Percentiles rank a stretch among this genome's conserved stretches.
Conservation (phyloP, 2,113 vertebrate genomes). For the Aspidoscelis tigris region DNA sequence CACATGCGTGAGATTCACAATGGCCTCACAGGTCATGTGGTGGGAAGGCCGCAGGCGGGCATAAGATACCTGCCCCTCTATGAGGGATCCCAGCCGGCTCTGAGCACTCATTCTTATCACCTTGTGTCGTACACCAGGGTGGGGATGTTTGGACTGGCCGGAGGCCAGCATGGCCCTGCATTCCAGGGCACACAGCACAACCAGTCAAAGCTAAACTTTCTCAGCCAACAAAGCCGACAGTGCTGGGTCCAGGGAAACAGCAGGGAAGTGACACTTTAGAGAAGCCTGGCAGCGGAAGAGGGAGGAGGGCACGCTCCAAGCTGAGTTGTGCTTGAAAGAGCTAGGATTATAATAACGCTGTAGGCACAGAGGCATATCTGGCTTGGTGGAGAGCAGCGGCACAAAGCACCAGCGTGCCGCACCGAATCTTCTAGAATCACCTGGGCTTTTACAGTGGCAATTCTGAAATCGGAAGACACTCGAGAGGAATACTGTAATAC, state of each 20-base stretch:
- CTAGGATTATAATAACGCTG: neutral
- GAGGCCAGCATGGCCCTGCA: constrained; percentile 66
- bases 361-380: neutral
- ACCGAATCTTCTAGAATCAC: neutral
- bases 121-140: constrained; percentile 55
- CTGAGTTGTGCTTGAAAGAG: neutral
- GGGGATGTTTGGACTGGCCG: constrained; percentile 70
- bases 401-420: neutral
- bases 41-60: constrained; percentile 52
- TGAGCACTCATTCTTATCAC: constrained; percentile 63
- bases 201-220: constrained; percentile 54
- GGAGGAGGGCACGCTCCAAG: neutral
- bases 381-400: neutral
- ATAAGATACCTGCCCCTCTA: constrained; percentile 52
- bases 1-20: constrained; percentile 18
- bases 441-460: neutral
- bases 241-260: constrained; percentile 10
- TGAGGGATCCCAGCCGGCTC: constrained; percentile 19
- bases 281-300: neutral
- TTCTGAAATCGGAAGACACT: neutral
- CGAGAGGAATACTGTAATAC: neutral
- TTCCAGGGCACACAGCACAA: constrained; percentile 51
- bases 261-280: constrained; percentile 45
- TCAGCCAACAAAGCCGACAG: constrained; percentile 53
- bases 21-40: constrained; percentile 57